Percentiles rank a stretch among this genome's conserved stretches.
These are phyloP conservation scores for Empidonax alnorum DNA, from an alignment of 2,113 vertebrate species.

Conservation along the genomic window DNA sequence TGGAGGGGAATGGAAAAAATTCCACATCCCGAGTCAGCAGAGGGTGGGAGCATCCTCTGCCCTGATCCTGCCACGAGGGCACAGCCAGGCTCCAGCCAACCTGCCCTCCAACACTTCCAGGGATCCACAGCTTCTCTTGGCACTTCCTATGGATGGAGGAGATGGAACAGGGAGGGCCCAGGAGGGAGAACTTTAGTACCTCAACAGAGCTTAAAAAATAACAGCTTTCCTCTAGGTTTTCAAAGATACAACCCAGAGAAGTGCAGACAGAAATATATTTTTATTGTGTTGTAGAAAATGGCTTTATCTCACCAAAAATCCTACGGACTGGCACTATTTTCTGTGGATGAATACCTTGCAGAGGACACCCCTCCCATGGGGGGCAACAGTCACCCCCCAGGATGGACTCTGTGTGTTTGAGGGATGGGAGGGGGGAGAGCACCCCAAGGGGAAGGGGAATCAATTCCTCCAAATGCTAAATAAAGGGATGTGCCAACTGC, in stretches of 20 bases:
- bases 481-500: not conserved
- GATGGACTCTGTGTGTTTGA: too few relatives aligned
- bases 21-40: not conserved
- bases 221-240: not conserved
- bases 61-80: not conserved
- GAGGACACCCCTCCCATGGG: not conserved
- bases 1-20: not conserved
- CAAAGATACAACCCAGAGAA: not conserved
- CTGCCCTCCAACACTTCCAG: not conserved
- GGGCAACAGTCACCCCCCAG: not conserved
- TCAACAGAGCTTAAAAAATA: not conserved
- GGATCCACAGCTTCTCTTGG: not conserved
- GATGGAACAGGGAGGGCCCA: accelerated
- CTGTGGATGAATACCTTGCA: not conserved
- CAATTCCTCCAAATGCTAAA: not conserved
- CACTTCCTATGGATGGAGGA: not conserved
- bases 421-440: too few relatives aligned
- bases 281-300: not conserved
- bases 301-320: not conserved
- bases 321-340: accelerated
- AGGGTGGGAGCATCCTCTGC: not conserved
- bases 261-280: not conserved
- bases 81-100: not conserved
- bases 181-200: not conserved
- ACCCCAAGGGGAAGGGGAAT: not conserved